Evolutionary conservation across 1,140 invertebrate species (phyloP), one percentile per base, ranked within the genome.

Genomic region (Nasonia vitripennis): DNA sequence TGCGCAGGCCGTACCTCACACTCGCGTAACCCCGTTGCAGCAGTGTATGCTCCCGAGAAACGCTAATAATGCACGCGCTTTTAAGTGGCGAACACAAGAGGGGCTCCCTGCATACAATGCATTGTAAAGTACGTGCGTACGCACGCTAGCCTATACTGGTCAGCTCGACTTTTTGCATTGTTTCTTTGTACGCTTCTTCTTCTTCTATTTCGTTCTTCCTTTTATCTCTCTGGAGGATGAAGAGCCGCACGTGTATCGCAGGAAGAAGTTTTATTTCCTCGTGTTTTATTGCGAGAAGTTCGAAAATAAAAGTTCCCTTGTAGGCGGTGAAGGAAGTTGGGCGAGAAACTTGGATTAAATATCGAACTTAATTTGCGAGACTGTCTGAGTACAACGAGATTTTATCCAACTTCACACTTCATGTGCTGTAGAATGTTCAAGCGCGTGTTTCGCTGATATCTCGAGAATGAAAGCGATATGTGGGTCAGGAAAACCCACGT

Each of bases 1-100:
- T 55, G 51, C 51, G 17, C 14, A 20, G 55, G 5, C 55, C 17
- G 17, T 62, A 20, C n/a, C 55, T 62, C 55, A 62, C 20, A 4
- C 34, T 2, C 20, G 23, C 45, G 48, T 41, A 41, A 79, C 27
- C 27, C 62, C 78, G 55, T 51, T 79, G 34, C 62, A 68, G 34
- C 62, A 68, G 41, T 17, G 55, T 31, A 5, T 34, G 27, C 20
- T n/a, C 23, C 20, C 48, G 31, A 34, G 31, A 37, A 79, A 79
- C 41, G 55, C 78, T 41, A 79, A 68, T 79, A 41, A 23, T 41
- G 62, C 20, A 20, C 55, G 34, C 31, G 67, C 31, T 41, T 79
- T 41, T 41, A 78, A 79, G 45, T 37, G 27, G 55, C 31, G 12
- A 68, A 27, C 48, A 34, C 7, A 62, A 12, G 14, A 34, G 23